Base-by-base conservation (phyloP, 2,888 invertebrate genomes). In the Temnothorax rugatulus region DNA sequence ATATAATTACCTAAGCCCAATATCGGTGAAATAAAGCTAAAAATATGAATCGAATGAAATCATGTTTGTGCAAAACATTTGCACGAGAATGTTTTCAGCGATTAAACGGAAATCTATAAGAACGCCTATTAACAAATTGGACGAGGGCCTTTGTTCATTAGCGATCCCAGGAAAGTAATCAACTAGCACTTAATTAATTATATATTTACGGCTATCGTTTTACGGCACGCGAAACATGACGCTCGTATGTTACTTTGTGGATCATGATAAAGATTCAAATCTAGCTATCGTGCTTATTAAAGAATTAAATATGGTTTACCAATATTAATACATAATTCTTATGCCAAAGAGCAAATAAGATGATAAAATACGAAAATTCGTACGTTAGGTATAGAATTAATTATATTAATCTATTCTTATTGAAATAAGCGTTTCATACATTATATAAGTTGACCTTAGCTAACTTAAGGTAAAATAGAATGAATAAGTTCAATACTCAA, bases 111-210 rank as follows among this genome's bases (percentile, higher is more conserved):
- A 34, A 79, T 38, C 2, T 73, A 71, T 71, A 18, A 57, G 9
- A 44, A 54, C 44, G 13, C 8, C 25, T 63, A 63, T 77, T 71
- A 71, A 44, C 73, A 71, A 79, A 79, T 79, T 44, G 44, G 15
- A 29, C 15, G n/a, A 29, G 21, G 21, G 13, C 25, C 25, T 54
- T 57, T 34, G 13, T 57, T 47, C 7, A 9, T 34, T 44, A n/a
- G 25, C 25, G 52, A 50, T 76, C 18, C 41, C 76, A 34, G 34
- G 25, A 54, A 81, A 61, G 29, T 81, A 81, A 61, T 59, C 38
- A 81, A 47, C 34, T 61, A 15, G 81, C 34, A 13, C 18, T 75
- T 59, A 50, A 77, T 81, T 77, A 71, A 81, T 81, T 29, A 61
- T 59, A 47, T 81, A 75, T 81, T 77, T 57, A 79, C 15, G 7